Evolutionary conservation across 2,113 vertebrate species (phyloP), one percentile per base, ranked within the genome.

Genomic region (Cephalopterus ornatus): DNA sequence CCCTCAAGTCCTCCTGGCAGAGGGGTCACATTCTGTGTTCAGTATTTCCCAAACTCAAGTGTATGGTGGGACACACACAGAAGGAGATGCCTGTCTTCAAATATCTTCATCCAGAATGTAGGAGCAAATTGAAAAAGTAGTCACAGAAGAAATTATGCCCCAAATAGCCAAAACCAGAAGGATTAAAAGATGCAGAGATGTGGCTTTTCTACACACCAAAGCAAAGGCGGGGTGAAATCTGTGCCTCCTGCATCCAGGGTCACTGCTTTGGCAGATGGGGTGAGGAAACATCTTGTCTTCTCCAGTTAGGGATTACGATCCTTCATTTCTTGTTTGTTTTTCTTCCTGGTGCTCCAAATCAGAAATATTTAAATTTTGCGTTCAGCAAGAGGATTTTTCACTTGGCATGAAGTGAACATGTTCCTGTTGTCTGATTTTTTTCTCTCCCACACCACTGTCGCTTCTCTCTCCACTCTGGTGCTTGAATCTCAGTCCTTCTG

Each of bases 1-100:
- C 42, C 35, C 32, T 49, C 41, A 82, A 14, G 52, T 71, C 71
- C 42, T 74, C 26, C 62, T 37, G 13, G 41, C 35, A 65, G 32
- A 73, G 12, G 17, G 11, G 24, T 52, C 35, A 12, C 9, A 50
- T 56, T 65, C 47, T 63, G 19, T 75, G 37, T 49, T 80, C 26
- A 49, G 2, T 53, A 37, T 33, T 86, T 35, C 62, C 17, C 59
- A 37, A 67, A 23, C 30, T 12, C 33, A 30, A 53, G 18, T 3
- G 3, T 37, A 3, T 20, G 4, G 10, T 41, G 30, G 12, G 37
- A 23, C 39, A 11, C 58, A 61, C 13, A 37, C 0, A 0, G 28
- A 19, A 73, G 10, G 5, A 1, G 53, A 41, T 5, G 52, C 3
- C 11, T 28, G 7, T 21, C 8, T 76, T 35, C 49, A 28, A 5